Base-by-base conservation (phyloP, 2,888 invertebrate species). In the Philaethria dido region DNA sequence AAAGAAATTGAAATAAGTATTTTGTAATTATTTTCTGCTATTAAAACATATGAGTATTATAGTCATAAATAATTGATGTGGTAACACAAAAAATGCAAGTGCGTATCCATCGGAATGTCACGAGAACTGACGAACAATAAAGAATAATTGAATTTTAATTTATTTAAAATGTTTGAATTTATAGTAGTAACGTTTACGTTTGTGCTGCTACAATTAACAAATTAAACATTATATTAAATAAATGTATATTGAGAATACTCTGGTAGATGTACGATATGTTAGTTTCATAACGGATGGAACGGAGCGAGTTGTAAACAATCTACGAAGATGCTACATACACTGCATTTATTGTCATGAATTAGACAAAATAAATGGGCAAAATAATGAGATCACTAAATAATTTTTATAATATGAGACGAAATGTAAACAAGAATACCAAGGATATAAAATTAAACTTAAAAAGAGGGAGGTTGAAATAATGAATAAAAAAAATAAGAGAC, bases 341-440 rank as follows among this genome's bases (percentile, higher is more conserved):
- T 63, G 54, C 54, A 63, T 60, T 71, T 71, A 69, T 70, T 74
- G 68, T 73, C 72, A 79, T 75, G 75, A 78, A 78, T 78, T 77
- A 80, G 78, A 82, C 80, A 80, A 81, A 83, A 84, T 77, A 80
- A 81, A 87, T 84, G 83, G 81, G 84, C 78, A 29, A 85, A 80
- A 82, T 85, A 78, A 85, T 86, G 90, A 90, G 89, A 90, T 90
- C 87, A 86, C 87, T 86, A 83, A 85, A 85, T 80, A 85, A 78
- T 80, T 83, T n/a, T 75, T 78, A 61, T 64, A 39, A 68, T 76
- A 74, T 74, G 33, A 81, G 88, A 90, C 87, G 66, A 88, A 91
- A 89, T 89, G 89, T 89, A 89, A 89, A 89, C 89, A 89, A 89
- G 87, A 75, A 74, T 33, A 64, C 44, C 18, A 48, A 29, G 33